Evolutionary conservation across 1,140 invertebrate genomes (phyloP), one percentile per base, ranked within the genome.

Genomic region (Saxidomus purpurata): DNA sequence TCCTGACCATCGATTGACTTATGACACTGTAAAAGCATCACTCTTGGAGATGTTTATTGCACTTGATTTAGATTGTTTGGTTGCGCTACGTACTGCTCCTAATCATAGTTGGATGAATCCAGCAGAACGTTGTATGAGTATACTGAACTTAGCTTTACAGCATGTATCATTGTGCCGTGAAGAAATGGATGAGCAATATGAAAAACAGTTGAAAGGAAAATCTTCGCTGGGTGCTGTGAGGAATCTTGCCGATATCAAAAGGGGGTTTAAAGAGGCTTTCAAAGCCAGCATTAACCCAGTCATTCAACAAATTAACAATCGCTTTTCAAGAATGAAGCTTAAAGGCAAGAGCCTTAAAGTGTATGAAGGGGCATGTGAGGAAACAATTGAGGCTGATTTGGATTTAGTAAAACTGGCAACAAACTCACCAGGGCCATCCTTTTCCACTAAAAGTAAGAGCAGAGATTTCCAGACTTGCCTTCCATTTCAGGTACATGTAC

Each of bases 1-100:
- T 19, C 90, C 90, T 59, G 84, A 91, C 55, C 90, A 91, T 67
- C 69, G 83, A 49, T 80, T 43, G 88, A n/a, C n/a, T n/a, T n/a
- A n/a, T n/a, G n/a, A n/a, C n/a, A n/a, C n/a, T n/a, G n/a, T n/a
- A n/a, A n/a, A n/a, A n/a, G n/a, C n/a, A n/a, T n/a, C n/a, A n/a
- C n/a, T n/a, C n/a, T n/a, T n/a, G n/a, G n/a, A n/a, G n/a, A n/a
- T n/a, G n/a, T n/a, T n/a, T n/a, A n/a, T n/a, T n/a, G n/a, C n/a
- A n/a, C n/a, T n/a, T n/a, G 83, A 91, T 67, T 55, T 91, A 49
- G 90, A 91, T 49, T 34, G 87, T 22, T 40, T 90, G 0, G 28
- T 91, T 19, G 67, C 80, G 2, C 67, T 49, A 15, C 84, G 90
- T 69, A 87, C 83, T 55, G 76, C 77, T 19, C 87, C 90, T n/a